These are phyloP conservation scores for Pteruthius melanotis DNA, from an alignment of 2,113 vertebrate genomes.

Conservation along the genomic window DNA sequence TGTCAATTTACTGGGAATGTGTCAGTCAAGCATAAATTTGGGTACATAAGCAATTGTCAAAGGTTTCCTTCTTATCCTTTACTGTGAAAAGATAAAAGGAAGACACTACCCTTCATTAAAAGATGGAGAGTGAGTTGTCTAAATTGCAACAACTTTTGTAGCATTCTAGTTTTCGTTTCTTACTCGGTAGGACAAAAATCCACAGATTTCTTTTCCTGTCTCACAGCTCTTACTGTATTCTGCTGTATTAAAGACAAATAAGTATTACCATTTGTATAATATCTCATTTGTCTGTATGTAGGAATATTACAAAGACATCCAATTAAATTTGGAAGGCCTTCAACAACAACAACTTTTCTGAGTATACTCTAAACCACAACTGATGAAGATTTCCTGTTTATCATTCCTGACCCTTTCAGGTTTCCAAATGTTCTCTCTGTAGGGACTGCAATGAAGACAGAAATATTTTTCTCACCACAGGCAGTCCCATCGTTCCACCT, in stretches of 20 bases:
- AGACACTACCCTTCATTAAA: not conserved
- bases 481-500: not conserved
- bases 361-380: not conserved
- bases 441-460: not conserved
- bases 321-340: not conserved
- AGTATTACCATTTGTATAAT: not conserved
- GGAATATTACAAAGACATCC: not conserved
- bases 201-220: not conserved
- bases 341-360: not conserved
- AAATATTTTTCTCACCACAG: not conserved
- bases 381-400: not conserved
- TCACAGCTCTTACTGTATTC: not conserved
- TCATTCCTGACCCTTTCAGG: not conserved
- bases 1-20: not conserved
- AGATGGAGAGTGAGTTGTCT: not conserved
- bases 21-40: not conserved
- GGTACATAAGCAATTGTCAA: not conserved
- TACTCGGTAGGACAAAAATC: not conserved
- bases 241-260: not conserved
- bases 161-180: not conserved
- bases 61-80: not conserved
- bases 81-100: not conserved
- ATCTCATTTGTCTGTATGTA: not conserved
- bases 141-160: not conserved
- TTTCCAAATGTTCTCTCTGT: not conserved